Base-by-base conservation (phyloP, 1,140 invertebrate genomes). In the Hermatobates lingyangjiaoensis region DNA sequence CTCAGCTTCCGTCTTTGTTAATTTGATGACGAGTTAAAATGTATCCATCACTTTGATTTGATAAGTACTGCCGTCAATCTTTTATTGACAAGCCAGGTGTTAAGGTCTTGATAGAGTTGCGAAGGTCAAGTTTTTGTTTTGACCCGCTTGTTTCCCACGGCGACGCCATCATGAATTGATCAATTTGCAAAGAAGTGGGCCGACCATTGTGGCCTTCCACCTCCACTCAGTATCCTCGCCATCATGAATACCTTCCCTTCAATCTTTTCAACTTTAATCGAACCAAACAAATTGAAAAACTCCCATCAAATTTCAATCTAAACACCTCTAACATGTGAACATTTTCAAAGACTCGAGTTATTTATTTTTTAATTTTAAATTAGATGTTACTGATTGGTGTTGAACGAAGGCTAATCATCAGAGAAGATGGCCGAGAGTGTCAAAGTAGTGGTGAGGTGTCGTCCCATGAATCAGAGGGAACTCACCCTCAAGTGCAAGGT, bases 381-480 rank as follows among this genome's bases (percentile, higher is more conserved):
- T 42, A 42, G 18, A 42, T 18, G 21, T 5, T 10, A 42, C 4
- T 42, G 18, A 4, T 42, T 42, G 21, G 5, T 10, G 14, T 42
- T 42, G 15, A 34, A 7, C 15, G 7, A 34, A 34, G 15, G 15
- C 15, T 7, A 15, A 7, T 34, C 7, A 34, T 15, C 7, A 15
- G 14, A 18, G 4, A 42, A 10, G 21, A 58, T 58, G 76, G 74
- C 80, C 42, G 89, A 93, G 70, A 75, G 81, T 56, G 88, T 93
- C 21, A 87, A 87, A 71, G 88, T 93, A 18, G 83, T 92, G 44
- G 86, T 91, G 53, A 72, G 89, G 68, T 94, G 89, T 73, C 79
- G 90, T 28, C 90, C 90, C 18, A 85, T 91, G 74, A 89, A 87
- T 68, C 66, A 69, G 47, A 70, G 80, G 57, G 86, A 89, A 68